These are phyloP conservation scores for Siphlonurus alternatus DNA, from an alignment of 2,888 invertebrate species.

Conservation along the genomic window DNA sequence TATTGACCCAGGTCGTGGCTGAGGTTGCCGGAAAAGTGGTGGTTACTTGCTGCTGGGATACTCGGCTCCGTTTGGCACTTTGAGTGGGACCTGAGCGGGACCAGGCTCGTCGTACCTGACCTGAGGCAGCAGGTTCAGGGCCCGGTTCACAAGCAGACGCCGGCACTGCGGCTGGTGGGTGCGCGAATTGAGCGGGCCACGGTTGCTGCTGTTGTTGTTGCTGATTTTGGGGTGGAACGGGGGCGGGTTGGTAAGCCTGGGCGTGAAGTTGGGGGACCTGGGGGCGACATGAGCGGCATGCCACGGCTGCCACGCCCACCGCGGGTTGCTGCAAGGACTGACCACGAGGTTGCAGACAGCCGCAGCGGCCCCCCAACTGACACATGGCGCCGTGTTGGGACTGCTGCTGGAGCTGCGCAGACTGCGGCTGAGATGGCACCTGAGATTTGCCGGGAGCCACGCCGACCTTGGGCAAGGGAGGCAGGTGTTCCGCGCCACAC, in stretches of 20 bases:
- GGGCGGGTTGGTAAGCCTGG: background rate
- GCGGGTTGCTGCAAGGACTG: conserved; percentile 12
- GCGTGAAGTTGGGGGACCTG: background rate
- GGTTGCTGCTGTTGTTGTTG: conserved; percentile 20
- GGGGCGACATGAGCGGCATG: background rate
- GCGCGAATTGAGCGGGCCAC: conserved; percentile 8
- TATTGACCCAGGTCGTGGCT: background rate
- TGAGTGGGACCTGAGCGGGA: conserved; percentile 20
- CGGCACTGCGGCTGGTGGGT: conserved; percentile 11
- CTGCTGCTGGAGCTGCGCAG: background rate
- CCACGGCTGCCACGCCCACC: conserved; percentile 11
- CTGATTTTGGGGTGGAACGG: background rate
- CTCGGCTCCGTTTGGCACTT: background rate
- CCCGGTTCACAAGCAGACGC: background rate
- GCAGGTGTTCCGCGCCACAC: background rate
- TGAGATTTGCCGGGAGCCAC: background rate
- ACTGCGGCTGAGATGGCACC: background rate
- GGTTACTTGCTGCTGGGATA: background rate
- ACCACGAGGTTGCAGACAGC: conserved; percentile 4
- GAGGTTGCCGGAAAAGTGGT: background rate
- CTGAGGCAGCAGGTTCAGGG: conserved; percentile 10
- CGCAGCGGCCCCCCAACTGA: background rate
- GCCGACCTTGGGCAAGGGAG: background rate
- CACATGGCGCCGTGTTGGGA: background rate
- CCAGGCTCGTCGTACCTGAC: conserved; percentile 23